Percentiles rank a stretch among this genome's conserved stretches.
Evolutionary conservation across 2,888 invertebrate species (phyloP).

Genomic region (Sisyra nigra): DNA sequence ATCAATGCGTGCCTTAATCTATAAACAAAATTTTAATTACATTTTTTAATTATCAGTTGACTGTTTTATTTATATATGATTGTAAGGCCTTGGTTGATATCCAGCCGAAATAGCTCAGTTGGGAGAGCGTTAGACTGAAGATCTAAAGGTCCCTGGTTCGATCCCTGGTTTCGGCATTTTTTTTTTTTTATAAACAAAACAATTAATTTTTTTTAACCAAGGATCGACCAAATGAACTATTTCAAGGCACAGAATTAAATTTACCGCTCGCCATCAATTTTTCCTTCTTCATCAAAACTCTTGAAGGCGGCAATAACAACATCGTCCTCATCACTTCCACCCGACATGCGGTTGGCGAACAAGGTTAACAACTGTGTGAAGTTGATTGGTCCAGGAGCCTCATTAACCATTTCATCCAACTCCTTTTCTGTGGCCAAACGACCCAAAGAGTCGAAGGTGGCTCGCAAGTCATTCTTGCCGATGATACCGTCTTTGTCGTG

Average conservation of each 20-base stretch:
- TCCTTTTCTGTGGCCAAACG: constrained; percentile 81
- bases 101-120: constrained; percentile 63
- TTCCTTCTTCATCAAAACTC: constrained; percentile 78
- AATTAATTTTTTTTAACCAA: background rate
- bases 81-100: background rate
- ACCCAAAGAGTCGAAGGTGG: constrained; percentile 84
- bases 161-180: constrained; percentile 57
- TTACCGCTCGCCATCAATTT: constrained; percentile 73
- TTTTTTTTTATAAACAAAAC: background rate
- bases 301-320: constrained; percentile 85
- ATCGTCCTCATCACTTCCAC: constrained; percentile 76
- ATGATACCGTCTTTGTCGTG: constrained; percentile 68
- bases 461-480: constrained; percentile 77
- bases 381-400: constrained; percentile 85
- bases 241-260: background rate
- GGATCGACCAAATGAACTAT: background rate
- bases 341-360: constrained; percentile 84
- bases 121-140: constrained; percentile 67
- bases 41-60: background rate
- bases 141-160: constrained; percentile 61
- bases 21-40: constrained; percentile 13
- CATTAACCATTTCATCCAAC: constrained; percentile 74
- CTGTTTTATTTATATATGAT: background rate
- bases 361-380: constrained; percentile 87
- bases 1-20: constrained; percentile 78